These are phyloP conservation scores for Channa argus DNA, from an alignment of 2,113 vertebrate species.

Conservation along the genomic window DNA sequence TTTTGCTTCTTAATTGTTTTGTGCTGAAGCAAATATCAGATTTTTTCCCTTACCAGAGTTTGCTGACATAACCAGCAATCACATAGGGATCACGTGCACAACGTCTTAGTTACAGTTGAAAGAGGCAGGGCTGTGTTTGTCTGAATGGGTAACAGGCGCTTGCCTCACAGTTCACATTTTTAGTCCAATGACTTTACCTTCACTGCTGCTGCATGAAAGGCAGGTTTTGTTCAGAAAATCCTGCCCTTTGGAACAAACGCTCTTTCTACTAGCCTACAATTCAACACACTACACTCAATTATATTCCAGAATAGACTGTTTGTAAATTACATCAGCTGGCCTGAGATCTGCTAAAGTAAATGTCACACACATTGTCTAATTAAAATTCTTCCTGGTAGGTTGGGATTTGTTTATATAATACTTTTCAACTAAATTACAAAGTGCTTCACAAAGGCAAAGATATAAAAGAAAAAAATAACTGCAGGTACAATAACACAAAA, in stretches of 20 bases:
- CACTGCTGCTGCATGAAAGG: conserved; percentile 46
- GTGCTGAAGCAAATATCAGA: too few relatives aligned
- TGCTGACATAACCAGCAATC: not conserved
- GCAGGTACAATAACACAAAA: too few relatives aligned
- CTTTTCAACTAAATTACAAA: too few relatives aligned
- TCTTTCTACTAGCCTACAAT: not conserved
- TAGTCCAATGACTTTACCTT: conserved; percentile 55
- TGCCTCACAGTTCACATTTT: conserved; percentile 26
- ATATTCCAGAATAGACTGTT: not conserved
- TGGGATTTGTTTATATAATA: too few relatives aligned
- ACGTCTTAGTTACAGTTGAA: conserved; percentile 22
- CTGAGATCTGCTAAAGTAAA: not conserved
- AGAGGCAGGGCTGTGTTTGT: conserved; percentile 25
- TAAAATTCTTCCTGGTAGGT: too few relatives aligned
- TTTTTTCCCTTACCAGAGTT: too few relatives aligned
- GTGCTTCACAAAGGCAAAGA: too few relatives aligned
- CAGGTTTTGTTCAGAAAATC: conserved; percentile 54
- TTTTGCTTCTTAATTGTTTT: too few relatives aligned
- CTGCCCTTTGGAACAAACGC: not conserved
- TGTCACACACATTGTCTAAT: not conserved
- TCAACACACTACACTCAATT: not conserved
- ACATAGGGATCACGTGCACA: conserved; percentile 40
- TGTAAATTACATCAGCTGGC: conserved; percentile 2
- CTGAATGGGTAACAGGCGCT: conserved; percentile 33
- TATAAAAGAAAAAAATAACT: too few relatives aligned